A percentile compares a stretch with the other conserved stretches of the same genome.
phyloP scores from a whole-genome alignment of 2,888 invertebrate species.

The Cyclophora punctaria region DNA sequence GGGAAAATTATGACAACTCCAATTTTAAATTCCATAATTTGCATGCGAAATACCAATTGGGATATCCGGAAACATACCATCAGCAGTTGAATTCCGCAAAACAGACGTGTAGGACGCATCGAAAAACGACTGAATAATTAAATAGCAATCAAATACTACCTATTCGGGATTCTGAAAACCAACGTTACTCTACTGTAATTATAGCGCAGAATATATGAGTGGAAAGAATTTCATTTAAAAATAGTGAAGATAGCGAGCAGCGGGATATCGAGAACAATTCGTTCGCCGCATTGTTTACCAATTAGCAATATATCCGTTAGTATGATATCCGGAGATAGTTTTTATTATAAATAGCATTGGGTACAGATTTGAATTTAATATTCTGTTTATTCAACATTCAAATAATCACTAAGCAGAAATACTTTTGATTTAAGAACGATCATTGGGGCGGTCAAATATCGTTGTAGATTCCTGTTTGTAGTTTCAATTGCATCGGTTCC shows the following conservation, averaged over 20 bases:
- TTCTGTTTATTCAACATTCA: slow-evolving; percentile 32
- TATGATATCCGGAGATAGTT: slow-evolving; percentile 8
- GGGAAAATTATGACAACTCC: slow-evolving; percentile 14
- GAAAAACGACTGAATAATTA: slow-evolving; percentile 54
- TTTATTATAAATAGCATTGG: slow-evolving; percentile 36
- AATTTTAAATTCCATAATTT: slow-evolving; percentile 21
- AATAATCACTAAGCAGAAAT: slow-evolving; percentile 26
- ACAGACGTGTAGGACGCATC: slow-evolving; percentile 29
- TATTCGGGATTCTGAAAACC: slow-evolving; percentile 47
- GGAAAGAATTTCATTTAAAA: slow-evolving; percentile 67
- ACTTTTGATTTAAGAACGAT: too few species aligned
- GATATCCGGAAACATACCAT: slow-evolving; percentile 22
- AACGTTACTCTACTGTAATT: slow-evolving; percentile 42
- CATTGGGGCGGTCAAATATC: too few species aligned
- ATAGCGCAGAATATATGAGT: slow-evolving; percentile 55
- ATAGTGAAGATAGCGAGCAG: slow-evolving; percentile 42
- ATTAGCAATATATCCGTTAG: slow-evolving; percentile 39
- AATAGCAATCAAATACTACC: slow-evolving; percentile 56
- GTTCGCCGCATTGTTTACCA: slow-evolving; percentile 56
- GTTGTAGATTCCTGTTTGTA: slow-evolving; percentile 20
- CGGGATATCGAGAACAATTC: slow-evolving; percentile 38
- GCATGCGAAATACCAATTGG: slow-evolving; percentile 26
- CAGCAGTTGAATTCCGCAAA: slow-evolving; percentile 17
- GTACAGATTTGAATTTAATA: slow-evolving; percentile 23
- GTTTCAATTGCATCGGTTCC: slow-evolving; percentile 35